A percentile compares a stretch with the other conserved stretches of the same genome.
These are phyloP conservation scores for Lumbricus terrestris DNA, from an alignment of 2,888 invertebrate species.

Conservation along the genomic window DNA sequence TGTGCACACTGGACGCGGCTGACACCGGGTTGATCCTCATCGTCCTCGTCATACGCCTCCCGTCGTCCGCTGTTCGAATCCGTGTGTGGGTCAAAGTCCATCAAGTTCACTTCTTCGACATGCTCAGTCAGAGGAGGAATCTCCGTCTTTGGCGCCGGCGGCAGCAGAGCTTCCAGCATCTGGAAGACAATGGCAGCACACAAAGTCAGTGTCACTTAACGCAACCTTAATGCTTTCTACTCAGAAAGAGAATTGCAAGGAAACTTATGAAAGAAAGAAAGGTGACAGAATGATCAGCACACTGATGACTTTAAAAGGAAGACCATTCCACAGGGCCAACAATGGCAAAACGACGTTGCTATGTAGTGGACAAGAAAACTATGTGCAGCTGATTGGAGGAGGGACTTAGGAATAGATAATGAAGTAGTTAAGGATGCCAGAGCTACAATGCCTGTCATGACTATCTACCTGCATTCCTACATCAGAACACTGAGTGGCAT, in stretches of 20 bases:
- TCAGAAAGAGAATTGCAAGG: too few relatives aligned
- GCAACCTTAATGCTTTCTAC: too few relatives aligned
- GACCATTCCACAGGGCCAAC: too few relatives aligned
- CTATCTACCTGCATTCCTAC: neutral
- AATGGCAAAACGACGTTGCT: too few relatives aligned
- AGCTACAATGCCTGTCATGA: neutral
- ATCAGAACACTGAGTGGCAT: neutral
- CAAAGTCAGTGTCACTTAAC: neutral
- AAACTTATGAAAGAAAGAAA: too few relatives aligned
- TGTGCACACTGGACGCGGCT: slow-evolving; percentile 75
- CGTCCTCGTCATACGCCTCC: slow-evolving; percentile 69
- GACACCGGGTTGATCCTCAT: slow-evolving; percentile 66
- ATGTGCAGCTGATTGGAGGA: too few relatives aligned
- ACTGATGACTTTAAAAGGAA: too few relatives aligned
- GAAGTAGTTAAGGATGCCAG: too few relatives aligned
- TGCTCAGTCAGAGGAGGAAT: slow-evolving; percentile 75
- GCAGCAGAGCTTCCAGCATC: slow-evolving; percentile 74
- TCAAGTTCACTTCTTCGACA: slow-evolving; percentile 81
- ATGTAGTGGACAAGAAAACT: too few relatives aligned
- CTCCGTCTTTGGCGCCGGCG: slow-evolving; percentile 70
- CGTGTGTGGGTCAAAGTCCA: slow-evolving; percentile 70
- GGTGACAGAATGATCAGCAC: too few relatives aligned
- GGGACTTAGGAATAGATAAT: too few relatives aligned
- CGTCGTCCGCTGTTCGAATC: slow-evolving; percentile 63
- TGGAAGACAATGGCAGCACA: slow-evolving; percentile 49